Evolutionary conservation across 2,797 vertebrate species (phyloP).

Genomic region (Sphenopsis melanotis): DNA sequence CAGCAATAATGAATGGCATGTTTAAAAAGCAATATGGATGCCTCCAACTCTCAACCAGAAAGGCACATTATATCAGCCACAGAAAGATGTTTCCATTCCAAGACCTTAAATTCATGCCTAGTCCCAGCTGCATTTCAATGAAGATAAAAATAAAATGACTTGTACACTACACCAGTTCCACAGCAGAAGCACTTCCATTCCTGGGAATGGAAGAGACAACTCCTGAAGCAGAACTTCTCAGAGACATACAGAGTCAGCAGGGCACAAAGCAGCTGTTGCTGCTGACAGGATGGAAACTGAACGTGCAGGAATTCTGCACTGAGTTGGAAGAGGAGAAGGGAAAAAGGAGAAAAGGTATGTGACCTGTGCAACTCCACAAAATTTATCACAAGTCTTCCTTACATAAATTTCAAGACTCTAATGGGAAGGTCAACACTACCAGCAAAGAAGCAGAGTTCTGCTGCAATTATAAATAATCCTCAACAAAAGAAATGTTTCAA

Average conservation of each 20-base stretch:
- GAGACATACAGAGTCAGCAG: neutral
- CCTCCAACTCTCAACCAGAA: neutral
- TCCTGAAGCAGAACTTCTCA: conserved; percentile 23
- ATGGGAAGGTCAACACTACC: neutral
- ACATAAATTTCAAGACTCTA: neutral
- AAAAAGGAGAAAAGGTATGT: neutral
- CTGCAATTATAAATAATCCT: neutral
- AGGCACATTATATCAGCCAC: neutral
- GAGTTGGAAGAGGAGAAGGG: neutral
- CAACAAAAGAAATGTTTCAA: neutral
- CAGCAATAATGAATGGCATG: neutral
- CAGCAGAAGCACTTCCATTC: neutral
- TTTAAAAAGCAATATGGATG: neutral
- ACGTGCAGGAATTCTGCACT: neutral
- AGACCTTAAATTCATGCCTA: neutral
- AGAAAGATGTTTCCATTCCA: conserved; percentile 27
- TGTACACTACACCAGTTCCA: neutral
- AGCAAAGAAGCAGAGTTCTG: neutral
- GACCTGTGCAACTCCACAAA: neutral
- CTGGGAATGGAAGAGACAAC: neutral
- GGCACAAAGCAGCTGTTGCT: neutral
- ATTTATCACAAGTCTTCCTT: neutral
- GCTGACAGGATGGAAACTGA: neutral
- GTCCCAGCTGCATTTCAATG: conserved; percentile 9
- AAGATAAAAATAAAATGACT: conserved; percentile 22